Base-by-base conservation (phyloP, 2,888 invertebrate genomes). In the Ischnus inquisitorius region DNA sequence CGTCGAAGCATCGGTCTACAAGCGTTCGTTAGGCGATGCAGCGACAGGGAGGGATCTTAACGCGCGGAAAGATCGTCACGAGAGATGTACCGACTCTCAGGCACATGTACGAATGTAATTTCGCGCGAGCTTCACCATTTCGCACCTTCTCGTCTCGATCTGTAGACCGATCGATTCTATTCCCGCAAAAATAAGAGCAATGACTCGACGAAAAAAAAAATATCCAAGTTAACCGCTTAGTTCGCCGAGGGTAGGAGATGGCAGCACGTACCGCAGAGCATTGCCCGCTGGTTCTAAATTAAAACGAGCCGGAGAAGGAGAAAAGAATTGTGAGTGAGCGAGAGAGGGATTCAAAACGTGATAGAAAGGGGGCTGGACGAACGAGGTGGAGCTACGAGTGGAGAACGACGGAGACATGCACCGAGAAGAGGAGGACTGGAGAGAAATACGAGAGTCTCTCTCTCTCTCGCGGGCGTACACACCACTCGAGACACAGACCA, bases 251-350 rank as follows among this genome's bases (percentile, higher is more conserved):
- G 87, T 88, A 88, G 88, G 85, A 90, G 92, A 87, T 90, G 92
- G 92, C 92, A 92, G 92, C 92, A 92, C 91, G 86, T 62, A 88
- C 87, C 88, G 90, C 77, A 75, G 60, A 48, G 78, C 62, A 77
- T 79, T 79, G 88, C 57, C 19, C 14, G 48, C 22, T 64, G 74
- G 22, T 54, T 65, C 71, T 69, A 65, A 84, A 81, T 84, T 82
- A 79, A 84, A 78, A 75, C 39, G 5, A 14, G 60, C 6, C 14
- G 4, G 60, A 25, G 25, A 60, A 25, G 25, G 60, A 12, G 25
- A 60, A 5, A 28, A 54, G 25, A 19, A 12, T 28, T 16, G 22
- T 6, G 62, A 64, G 51, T 2, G 72, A 68, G 71, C 60, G 62
- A 16, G 43, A 39, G 84, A 48, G 77, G 60, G 48, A 76, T 76